Conservation (phyloP, 1,140 invertebrate genomes). For the Ganaspis sp. region DNA sequence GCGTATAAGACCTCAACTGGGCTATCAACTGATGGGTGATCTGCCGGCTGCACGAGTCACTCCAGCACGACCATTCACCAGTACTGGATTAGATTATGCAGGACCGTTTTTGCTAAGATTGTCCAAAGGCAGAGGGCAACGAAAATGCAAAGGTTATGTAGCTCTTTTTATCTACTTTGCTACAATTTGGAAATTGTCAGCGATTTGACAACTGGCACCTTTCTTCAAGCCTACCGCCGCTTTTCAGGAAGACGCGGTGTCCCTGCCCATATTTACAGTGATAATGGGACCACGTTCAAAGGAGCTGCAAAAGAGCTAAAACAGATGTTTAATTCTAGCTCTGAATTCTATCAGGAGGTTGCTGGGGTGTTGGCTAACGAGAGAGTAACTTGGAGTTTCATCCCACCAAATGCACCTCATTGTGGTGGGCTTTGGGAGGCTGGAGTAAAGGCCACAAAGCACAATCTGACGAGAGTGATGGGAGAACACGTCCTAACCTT, state of each 20-base stretch:
- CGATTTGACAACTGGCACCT: constrained; percentile 57
- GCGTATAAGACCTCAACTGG: background rate
- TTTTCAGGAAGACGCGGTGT: constrained; percentile 44
- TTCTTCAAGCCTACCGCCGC: constrained; percentile 54
- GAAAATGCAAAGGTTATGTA: constrained; percentile 55
- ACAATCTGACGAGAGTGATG: constrained; percentile 27
- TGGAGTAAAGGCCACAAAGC: constrained; percentile 30
- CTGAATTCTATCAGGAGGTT: too few species aligned
- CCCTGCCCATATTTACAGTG: constrained; percentile 44
- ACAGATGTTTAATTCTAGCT: too few species aligned
- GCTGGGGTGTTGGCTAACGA: too few species aligned
- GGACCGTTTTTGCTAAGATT: constrained; percentile 60
- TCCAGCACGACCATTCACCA: constrained; percentile 51
- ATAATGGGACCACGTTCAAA: constrained; percentile 53
- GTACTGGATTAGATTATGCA: constrained; percentile 62
- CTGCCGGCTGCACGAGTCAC: constrained; percentile 36
- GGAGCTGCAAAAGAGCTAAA: constrained; percentile 14
- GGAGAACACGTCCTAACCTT: background rate
- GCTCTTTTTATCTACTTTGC: constrained; percentile 57
- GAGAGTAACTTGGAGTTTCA: constrained; percentile 21
- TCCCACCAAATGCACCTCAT: constrained; percentile 34
- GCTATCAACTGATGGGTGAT: constrained; percentile 46
- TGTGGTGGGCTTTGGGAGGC: background rate
- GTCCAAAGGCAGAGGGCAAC: constrained; percentile 39
- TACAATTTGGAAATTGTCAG: constrained; percentile 63